Conservation (phyloP, 2,113 vertebrate genomes). For the Paramormyrops kingsleyae region DNA sequence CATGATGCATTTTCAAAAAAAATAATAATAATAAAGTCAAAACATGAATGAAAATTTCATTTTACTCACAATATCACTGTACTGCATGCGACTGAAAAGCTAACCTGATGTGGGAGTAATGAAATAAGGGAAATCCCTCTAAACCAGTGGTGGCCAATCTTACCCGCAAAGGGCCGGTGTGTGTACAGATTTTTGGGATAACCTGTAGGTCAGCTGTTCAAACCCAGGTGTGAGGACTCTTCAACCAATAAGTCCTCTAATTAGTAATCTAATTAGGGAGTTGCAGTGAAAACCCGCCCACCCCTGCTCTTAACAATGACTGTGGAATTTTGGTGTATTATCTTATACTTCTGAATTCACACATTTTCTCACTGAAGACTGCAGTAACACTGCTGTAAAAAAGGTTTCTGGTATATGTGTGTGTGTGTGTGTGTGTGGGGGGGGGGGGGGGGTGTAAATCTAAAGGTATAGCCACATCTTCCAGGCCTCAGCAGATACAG, state of each 20-base stretch:
- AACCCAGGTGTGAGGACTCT: no score
- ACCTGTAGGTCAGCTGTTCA: no score
- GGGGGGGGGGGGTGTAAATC: not conserved
- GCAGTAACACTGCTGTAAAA: not conserved
- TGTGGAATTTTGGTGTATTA: slow-evolving; percentile 2
- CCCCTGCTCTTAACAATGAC: no score
- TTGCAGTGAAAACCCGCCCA: no score
- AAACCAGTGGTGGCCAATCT: not conserved
- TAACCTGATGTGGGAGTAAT: not conserved
- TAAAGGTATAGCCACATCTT: not conserved
- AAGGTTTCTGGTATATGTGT: not conserved
- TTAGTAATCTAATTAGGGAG: no score
- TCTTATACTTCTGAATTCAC: slow-evolving; percentile 1
- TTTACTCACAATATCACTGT: not conserved
- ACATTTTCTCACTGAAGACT: not conserved
- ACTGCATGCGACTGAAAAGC: not conserved
- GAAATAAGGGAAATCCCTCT: not conserved
- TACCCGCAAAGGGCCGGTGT: no score
- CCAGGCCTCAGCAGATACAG: not conserved
- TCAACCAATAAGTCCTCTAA: no score
- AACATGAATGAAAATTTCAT: not conserved
- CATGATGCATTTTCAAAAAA: not conserved
- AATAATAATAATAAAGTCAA: not conserved
- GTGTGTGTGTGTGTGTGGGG: not conserved
- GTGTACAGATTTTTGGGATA: no score